These are phyloP conservation scores for Tachysurus fulvidraco DNA, from an alignment of 2,113 vertebrate species.

Conservation along the genomic window DNA sequence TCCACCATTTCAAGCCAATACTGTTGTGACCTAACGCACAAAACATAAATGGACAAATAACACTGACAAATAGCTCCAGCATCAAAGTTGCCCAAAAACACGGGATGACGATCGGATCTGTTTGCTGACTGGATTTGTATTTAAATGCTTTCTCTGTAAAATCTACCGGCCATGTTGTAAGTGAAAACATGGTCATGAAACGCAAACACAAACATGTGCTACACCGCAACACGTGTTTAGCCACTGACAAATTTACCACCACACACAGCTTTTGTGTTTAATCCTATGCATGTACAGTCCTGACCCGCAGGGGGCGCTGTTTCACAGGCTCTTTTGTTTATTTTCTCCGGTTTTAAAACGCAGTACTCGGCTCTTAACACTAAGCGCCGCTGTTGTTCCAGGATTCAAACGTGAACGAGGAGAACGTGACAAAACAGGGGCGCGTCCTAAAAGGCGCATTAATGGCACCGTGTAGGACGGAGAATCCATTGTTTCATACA, in stretches of 20 bases:
- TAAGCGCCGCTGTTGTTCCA: conserved; percentile 11
- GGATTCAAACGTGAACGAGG: background rate
- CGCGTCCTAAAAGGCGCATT: background rate
- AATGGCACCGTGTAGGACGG: background rate
- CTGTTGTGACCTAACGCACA: background rate
- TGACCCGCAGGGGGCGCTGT: background rate
- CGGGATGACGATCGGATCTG: background rate
- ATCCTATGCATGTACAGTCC: no score
- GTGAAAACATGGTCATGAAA: background rate
- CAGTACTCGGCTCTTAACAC: background rate
- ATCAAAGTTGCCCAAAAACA: no score
- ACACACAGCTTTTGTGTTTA: background rate
- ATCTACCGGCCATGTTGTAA: no score
- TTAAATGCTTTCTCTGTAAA: background rate
- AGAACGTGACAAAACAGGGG: conserved; percentile 1
- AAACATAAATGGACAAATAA: background rate
- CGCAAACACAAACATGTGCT: background rate
- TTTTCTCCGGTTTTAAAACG: background rate
- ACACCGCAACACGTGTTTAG: background rate
- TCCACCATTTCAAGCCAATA: background rate
- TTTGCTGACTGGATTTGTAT: background rate
- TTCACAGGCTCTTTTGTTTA: background rate
- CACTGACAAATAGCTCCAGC: background rate
- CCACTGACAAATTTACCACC: background rate
- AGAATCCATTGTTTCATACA: background rate